Evolutionary conservation across 1,140 invertebrate genomes (phyloP), one percentile per base, ranked within the genome.

Genomic region (Meloidogyne chitwoodi): DNA sequence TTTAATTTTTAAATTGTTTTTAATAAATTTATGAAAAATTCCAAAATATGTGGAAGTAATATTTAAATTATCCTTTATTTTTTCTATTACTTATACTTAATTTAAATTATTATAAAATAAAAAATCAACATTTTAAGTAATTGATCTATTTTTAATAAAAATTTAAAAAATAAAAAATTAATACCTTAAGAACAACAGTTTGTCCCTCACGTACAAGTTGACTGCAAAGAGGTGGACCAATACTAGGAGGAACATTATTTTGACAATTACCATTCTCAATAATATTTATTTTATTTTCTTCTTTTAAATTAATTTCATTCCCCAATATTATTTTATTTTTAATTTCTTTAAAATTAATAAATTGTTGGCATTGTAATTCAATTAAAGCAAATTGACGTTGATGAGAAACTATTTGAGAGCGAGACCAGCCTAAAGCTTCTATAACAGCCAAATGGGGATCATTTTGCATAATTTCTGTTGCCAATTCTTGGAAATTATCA

Each of bases 141-240:
- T n/a, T n/a, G n/a, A n/a, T n/a, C n/a, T n/a, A n/a, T n/a, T 31
- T 31, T 31, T 3, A 31, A 31, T 3, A 4, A 29, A 38, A 14
- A 74, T 27, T 69, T 5, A 67, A 75, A 64, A 75, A 70, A 38
- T 74, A 0, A 61, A 48, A 56, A 74, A 38, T 29, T 11, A 74
- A 3, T 2, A 48, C 56, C 61, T 77, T 44, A 62, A 76, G 73
- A 48, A 88, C 87, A 10, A 81, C 82, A 10, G 83, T 73, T 27
- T 88, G 83, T n/a, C 81, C 78, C 73, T 83, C 79, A 14, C 61
- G 62, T 10, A 83, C 77, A 6, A 86, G 85, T 79, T 89, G 88
- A 79, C 87, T 88, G 1, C 61, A 61, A 26, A 81, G 71, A 38
- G 74, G 41, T 19, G 82, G 83, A 19, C 75, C 29, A 74, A 83